Base-by-base conservation (phyloP, 2,888 invertebrate species). In the Brachylomia viminalis region DNA sequence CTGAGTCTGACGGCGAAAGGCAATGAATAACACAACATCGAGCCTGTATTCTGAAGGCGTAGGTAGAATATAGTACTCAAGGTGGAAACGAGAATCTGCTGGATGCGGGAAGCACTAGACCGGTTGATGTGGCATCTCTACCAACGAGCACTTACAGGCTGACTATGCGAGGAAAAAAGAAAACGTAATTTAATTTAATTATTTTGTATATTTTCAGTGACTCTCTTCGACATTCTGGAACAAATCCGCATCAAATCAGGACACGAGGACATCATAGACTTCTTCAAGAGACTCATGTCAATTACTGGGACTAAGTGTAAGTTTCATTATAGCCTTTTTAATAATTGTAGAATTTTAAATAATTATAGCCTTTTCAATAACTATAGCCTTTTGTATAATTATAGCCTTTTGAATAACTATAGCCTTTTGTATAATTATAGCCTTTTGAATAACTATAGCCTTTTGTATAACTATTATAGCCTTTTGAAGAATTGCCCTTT, bases 301-400 rank as follows among this genome's bases (percentile, higher is more conserved):
- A 88, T 90, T 20, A 94, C 94, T 1, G 91, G 90, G 4, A 90
- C 93, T 0, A 93, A 91, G 80, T 91, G 95, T 95, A 88, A 92
- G 94, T 67, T 67, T 11, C n/a, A 62, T 61, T 23, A 67, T 30
- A 47, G 2, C 2, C 0, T 11, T 33, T 54, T 56, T 0, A 56
- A 62, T 15, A 23, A 33, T 17, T 23, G 52, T 33, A 38, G 2
- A 2, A 0, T 33, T 42, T 47, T 23, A 15, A 33, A 65, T 6
- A 17, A 27, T 47, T 17, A 42, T 54, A 30, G 5, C 0, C 0
- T 23, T 27, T 45, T 30, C 11, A 59, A 64, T 13, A 20, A 70
- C 42, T 38, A 20, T 42, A 52, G 7, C 1, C 0, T n/a, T 49
- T 69, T 64, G 1, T 42, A 59, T 3, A 17, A 27, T 15, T 47